Percentiles rank a stretch among this genome's conserved stretches.
These are phyloP conservation scores for Lithophane ornitopus DNA, from an alignment of 2,888 invertebrate genomes.

Conservation along the genomic window DNA sequence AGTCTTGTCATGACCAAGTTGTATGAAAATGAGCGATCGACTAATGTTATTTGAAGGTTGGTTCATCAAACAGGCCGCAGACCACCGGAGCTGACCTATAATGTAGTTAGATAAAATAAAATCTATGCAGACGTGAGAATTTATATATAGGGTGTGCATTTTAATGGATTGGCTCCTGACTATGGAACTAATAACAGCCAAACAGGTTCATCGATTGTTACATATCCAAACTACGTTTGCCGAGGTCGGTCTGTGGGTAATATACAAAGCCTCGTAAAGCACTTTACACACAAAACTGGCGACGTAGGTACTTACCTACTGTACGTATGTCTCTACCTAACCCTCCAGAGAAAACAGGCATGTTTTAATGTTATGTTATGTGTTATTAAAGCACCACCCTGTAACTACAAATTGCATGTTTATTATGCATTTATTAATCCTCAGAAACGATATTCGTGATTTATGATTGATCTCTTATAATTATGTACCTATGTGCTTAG, in stretches of 20 bases:
- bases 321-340: background rate
- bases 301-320: background rate
- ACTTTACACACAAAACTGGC: background rate
- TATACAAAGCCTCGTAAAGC: background rate
- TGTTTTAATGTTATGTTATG: background rate
- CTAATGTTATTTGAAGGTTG: slow-evolving; percentile 81
- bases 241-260: too few relatives aligned
- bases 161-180: background rate
- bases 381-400: slow-evolving; percentile 39
- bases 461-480: slow-evolving; percentile 62
- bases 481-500: slow-evolving; percentile 44
- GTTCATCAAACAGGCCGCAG: slow-evolving; percentile 74
- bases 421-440: slow-evolving; percentile 59
- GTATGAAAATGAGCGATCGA: slow-evolving; percentile 53
- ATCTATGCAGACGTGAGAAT: slow-evolving; percentile 54
- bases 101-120: slow-evolving; percentile 67
- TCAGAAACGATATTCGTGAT: slow-evolving; percentile 59
- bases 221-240: background rate
- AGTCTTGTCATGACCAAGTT: slow-evolving; percentile 51
- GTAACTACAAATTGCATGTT: slow-evolving; percentile 55
- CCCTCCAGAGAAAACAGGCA: too few relatives aligned
- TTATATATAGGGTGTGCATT: slow-evolving; percentile 54
- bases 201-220: background rate
- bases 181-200: background rate
- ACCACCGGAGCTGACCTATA: slow-evolving; percentile 67